A percentile compares a stretch with the other conserved stretches of the same genome.
These are phyloP conservation scores for Argyra leucocephala DNA, from an alignment of 2,888 invertebrate genomes.

Conservation along the genomic window DNA sequence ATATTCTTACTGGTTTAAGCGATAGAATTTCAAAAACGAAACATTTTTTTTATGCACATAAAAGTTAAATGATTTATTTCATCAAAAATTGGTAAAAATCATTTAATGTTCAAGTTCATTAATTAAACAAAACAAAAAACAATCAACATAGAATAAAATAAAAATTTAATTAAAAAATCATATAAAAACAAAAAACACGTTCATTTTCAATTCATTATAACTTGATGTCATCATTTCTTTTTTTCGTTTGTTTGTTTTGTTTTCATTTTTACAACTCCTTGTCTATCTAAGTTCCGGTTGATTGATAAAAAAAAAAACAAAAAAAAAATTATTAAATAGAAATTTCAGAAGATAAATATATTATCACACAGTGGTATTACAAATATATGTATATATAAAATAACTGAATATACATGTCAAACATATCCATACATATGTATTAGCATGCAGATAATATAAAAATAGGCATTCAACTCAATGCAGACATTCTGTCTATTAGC, in stretches of 20 bases:
- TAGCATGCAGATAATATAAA: no score
- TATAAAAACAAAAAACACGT: no score
- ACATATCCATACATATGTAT: not conserved
- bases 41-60: no score
- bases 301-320: not conserved
- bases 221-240: no score
- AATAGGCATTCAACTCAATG: not conserved
- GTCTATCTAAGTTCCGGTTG: slow-evolving; percentile 7
- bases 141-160: not conserved
- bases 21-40: no score
- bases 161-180: not conserved
- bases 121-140: not conserved
- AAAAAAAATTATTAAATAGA: not conserved
- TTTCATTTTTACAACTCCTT: not conserved
- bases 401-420: not conserved
- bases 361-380: not conserved
- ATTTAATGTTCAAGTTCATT: not conserved
- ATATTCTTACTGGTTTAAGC: no score
- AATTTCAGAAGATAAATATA: not conserved
- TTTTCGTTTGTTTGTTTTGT: no score
- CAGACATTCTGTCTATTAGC: slow-evolving; percentile 4
- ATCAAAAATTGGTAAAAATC: not conserved
- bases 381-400: not conserved
- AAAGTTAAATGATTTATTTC: no score
- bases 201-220: no score